Base-by-base conservation (phyloP, 2,888 invertebrate genomes). In the Pollenia griseotomentosa region DNA sequence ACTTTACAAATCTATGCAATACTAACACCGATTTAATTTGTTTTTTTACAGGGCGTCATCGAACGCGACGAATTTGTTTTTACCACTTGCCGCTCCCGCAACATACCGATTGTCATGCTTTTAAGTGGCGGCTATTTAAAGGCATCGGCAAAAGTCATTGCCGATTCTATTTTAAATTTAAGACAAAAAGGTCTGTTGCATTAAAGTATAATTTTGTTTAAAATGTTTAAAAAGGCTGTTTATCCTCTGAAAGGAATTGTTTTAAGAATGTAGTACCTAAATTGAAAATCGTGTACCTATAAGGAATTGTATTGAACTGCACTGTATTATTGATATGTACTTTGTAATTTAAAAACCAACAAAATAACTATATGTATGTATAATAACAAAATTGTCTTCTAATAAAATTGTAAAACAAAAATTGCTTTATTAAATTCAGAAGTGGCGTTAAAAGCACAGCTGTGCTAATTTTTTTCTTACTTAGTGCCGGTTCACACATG, bases 111-210 rank as follows among this genome's bases (percentile, higher is more conserved):
- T 59, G 96, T 97, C 14, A 98, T 98, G 97, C 93, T 98, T 23
- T 97, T 97, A 0, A 97, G 97, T 90, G 98, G 98, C 0, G 98
- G 98, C 0, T 98, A 98, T 92, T 94, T 96, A 87, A 95, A 95
- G 88, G 94, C 94, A 86, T 97, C 97, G 0, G 97, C 98, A 0
- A 94, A 94, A 88, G 96, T 98, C 88, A 97, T 98, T 81, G 97
- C 98, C 0, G 96, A 96, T 90, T 98, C 98, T 2, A 97, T 98
- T 87, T 93, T 96, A 61, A 98, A 98, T 93, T 94, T 98, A 23
- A 94, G 95, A 88, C 93, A 93, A 11, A 94, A 94, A 83, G 95
- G 95, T 3, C 94, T 96, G 4, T 48, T 78, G 6, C 8, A 61
- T 19, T 40, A 42, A 51, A 16, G 9, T 23, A 33, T 4, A 33